Base-by-base conservation (phyloP, 1,140 invertebrate species). In the Mizuhopecten yessoensis region DNA sequence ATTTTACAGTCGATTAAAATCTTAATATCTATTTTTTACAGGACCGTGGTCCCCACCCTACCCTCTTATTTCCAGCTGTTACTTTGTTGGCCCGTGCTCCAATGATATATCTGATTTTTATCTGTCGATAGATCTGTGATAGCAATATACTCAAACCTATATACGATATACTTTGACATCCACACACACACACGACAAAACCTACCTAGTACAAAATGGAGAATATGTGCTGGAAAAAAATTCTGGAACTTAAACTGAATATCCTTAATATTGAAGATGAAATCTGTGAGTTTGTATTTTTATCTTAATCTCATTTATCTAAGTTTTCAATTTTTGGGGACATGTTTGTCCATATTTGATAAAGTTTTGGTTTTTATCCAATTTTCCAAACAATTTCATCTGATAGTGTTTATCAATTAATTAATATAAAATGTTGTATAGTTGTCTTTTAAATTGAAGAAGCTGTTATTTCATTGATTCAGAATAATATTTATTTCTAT, bases 201-300 rank as follows among this genome's bases (percentile, higher is more conserved):
- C 57, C 23, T 11, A 75, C 29, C 5, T n/a, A 5, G 5, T 29
- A 29, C 57, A 75, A 5, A 29, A 75, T 75, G 57, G 57, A 75
- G 57, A 75, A 75, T 75, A 75, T 75, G 57, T 75, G 57, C 57
- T 75, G 57, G 57, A 75, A 75, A 75, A 75, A 75, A 75, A 75
- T 75, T 75, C 57, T 75, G 57, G 57, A 75, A 75, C 57, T 75
- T 29, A 75, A 75, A 75, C 17, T 75, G n/a, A 75, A 75, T 75
- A 75, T 75, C 29, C 57, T 75, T 75, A 23, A 75, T 75, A 75
- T 75, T 29, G 57, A 75, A 75, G 57, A 75, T 75, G 57, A 75
- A 75, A 75, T 75, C 17, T 75, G 57, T 75, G 29, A 75, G 57
- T 75, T n/a, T 75, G 57, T 75, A 2, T 29, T 29, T 9, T 49